Percentiles rank a stretch among this genome's conserved stretches.
phyloP scores from a whole-genome alignment of 2,113 vertebrate genomes.

The Chroicocephalus ridibundus region DNA sequence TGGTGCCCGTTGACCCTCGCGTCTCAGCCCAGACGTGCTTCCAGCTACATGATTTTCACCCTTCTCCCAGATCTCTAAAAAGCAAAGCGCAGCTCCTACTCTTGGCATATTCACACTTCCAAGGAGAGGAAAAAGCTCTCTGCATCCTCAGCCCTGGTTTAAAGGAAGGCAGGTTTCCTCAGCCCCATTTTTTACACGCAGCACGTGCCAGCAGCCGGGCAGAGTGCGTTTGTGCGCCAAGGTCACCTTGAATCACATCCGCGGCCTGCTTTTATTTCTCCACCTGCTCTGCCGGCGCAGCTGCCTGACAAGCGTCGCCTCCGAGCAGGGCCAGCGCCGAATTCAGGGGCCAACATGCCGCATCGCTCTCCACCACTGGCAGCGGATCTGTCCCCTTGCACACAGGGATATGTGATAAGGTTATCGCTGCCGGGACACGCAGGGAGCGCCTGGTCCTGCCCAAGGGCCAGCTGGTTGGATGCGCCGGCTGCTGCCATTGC shows the following conservation, averaged over 20 bases:
- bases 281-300: background rate
- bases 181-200: fast-evolving
- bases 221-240: fast-evolving
- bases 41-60: fast-evolving
- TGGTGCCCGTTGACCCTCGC: fast-evolving
- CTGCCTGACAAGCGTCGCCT: background rate
- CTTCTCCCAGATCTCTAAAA: background rate
- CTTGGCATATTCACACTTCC: background rate
- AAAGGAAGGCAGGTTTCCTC: background rate
- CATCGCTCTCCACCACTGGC: fast-evolving
- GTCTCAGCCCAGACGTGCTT: background rate
- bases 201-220: fast-evolving
- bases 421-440: background rate
- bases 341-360: fast-evolving
- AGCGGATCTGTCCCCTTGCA: background rate
- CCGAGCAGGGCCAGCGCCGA: background rate
- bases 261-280: background rate
- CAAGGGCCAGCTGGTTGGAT: background rate
- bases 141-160: background rate
- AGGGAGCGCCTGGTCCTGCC: background rate
- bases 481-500: fast-evolving
- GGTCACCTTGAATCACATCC: background rate
- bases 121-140: background rate
- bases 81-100: background rate
- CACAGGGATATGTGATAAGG: background rate